Percentiles rank a stretch among this genome's conserved stretches.
Evolutionary conservation across 1,140 invertebrate species (phyloP).

Genomic region (Armadillidium nasatum): DNA sequence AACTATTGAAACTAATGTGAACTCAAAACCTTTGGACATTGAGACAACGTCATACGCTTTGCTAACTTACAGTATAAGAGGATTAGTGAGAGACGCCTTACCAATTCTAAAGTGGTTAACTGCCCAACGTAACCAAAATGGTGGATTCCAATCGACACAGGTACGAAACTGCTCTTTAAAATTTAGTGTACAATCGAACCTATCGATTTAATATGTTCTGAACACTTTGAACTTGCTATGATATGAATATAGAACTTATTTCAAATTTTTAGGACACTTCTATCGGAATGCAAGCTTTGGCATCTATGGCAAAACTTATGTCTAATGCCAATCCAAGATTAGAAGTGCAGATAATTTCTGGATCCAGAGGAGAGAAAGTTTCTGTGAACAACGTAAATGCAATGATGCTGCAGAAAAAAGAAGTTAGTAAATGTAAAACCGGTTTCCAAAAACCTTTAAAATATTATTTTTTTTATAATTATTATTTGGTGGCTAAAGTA

Average conservation of each 20-base stretch:
- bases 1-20: conserved; percentile 63
- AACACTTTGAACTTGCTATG: too few relatives aligned
- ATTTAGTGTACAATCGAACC: too few relatives aligned
- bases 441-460: too few relatives aligned
- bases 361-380: conserved; percentile 56
- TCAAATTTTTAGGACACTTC: conserved; percentile 60
- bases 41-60: conserved; percentile 82
- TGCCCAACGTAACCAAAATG: conserved; percentile 69
- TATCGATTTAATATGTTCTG: too few relatives aligned
- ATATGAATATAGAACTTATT: background rate
- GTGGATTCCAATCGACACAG: conserved; percentile 76
- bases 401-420: conserved; percentile 67
- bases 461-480: too few relatives aligned
- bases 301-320: conserved; percentile 63
- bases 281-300: conserved; percentile 65
- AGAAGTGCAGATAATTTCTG: conserved; percentile 54
- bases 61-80: conserved; percentile 61
- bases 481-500: too few relatives aligned
- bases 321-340: conserved; percentile 57
- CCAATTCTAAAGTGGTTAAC: conserved; percentile 81
- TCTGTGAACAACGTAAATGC: conserved; percentile 63
- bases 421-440: conserved; percentile 49
- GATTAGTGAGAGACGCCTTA: conserved; percentile 63
- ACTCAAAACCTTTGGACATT: conserved; percentile 71
- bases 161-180: conserved; percentile 44